Conservation (phyloP, 2,797 vertebrate species). For the Sciaenops ocellatus region DNA sequence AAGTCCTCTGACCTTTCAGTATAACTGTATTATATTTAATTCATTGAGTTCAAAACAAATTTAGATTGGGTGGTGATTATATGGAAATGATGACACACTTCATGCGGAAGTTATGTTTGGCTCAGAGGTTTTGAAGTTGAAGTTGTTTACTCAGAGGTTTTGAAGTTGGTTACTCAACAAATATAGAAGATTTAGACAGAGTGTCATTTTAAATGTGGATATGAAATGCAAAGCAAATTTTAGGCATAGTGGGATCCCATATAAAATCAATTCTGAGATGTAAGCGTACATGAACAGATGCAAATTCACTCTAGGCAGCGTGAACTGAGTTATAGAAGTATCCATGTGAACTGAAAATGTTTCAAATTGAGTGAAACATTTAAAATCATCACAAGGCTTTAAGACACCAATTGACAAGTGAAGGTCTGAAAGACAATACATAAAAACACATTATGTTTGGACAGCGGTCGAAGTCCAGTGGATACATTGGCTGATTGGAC, state of each 20-base stretch:
- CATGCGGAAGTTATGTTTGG: background rate
- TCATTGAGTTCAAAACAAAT: conserved; percentile 17
- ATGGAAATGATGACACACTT: conserved; percentile 7
- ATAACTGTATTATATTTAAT: conserved; percentile 33
- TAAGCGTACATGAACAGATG: background rate
- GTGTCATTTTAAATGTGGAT: background rate
- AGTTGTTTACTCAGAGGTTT: background rate
- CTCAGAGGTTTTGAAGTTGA: background rate
- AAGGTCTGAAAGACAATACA: conserved; percentile 13
- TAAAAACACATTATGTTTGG: conserved; percentile 13
- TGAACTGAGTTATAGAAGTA: background rate
- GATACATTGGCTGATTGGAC: background rate
- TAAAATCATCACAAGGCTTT: background rate
- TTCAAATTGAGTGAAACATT: background rate
- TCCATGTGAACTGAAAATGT: background rate
- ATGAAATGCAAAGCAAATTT: background rate
- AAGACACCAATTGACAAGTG: conserved; percentile 3
- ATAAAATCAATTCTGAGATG: conserved; percentile 3
- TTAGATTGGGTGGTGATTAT: conserved; percentile 8
- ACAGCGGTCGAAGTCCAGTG: conserved; percentile 4
- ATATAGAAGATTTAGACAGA: background rate
- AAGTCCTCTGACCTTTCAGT: background rate
- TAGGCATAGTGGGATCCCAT: background rate
- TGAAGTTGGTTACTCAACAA: background rate
- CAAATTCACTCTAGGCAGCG: background rate